A percentile compares a stretch with the other conserved stretches of the same genome.
Conservation (phyloP, 2,797 vertebrate species). For the Pteronotus mesoamericanus region DNA sequence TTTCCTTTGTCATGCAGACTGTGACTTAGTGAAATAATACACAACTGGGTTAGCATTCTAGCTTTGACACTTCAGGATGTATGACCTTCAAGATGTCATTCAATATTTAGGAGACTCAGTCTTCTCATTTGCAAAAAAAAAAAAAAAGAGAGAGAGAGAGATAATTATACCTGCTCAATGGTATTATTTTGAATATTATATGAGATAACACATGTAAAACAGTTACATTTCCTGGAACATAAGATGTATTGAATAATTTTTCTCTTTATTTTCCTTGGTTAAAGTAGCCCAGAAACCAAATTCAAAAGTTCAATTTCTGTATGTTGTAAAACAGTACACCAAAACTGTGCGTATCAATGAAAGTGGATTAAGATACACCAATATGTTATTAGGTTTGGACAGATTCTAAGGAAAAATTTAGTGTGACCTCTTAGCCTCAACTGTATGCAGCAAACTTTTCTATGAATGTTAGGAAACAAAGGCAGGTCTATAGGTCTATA, state of each 20-base stretch:
- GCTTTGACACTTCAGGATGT: conserved; percentile 21
- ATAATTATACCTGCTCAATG: conserved; percentile 5
- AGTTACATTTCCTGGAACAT: not conserved
- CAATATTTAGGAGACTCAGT: conserved; percentile 48
- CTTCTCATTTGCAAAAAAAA: conserved; percentile 50
- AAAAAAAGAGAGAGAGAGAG: too few relatives aligned
- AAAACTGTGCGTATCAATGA: conserved; percentile 2
- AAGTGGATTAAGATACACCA: not conserved
- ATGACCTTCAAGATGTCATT: conserved; percentile 60
- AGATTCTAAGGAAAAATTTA: not conserved
- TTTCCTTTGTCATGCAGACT: not conserved
- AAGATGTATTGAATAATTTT: not conserved
- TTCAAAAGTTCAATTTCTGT: not conserved
- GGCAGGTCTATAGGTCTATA: not conserved
- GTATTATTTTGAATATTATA: conserved; percentile 12
- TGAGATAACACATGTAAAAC: not conserved
- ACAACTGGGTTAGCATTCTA: not conserved
- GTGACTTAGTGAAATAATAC: conserved; percentile 12
- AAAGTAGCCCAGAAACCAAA: not conserved
- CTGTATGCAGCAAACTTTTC: not conserved
- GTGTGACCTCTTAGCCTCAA: not conserved
- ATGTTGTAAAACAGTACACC: not conserved
- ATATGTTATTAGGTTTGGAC: not conserved
- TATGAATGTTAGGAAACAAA: not conserved
- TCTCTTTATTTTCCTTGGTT: not conserved